These are phyloP conservation scores for Quadriops clusia DNA, from an alignment of 2,888 invertebrate species.

Conservation along the genomic window DNA sequence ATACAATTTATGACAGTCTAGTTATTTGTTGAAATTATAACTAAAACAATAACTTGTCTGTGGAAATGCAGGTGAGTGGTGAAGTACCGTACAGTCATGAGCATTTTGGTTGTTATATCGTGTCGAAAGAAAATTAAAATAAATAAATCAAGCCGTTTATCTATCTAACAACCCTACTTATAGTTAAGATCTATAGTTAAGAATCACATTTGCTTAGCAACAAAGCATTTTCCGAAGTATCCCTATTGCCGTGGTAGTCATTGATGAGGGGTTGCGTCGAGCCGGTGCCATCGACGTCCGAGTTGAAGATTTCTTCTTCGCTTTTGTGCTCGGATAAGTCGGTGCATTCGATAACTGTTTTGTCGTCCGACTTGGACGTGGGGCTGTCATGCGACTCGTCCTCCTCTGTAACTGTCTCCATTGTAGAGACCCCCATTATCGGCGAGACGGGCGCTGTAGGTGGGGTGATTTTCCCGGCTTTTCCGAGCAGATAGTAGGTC, in stretches of 20 bases:
- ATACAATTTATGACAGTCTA: no score
- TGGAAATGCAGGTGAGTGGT: no score
- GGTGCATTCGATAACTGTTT: slow-evolving; percentile 32
- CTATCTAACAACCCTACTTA: no score
- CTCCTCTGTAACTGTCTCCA: slow-evolving; percentile 36
- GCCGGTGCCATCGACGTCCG: slow-evolving; percentile 24
- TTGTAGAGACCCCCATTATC: slow-evolving; percentile 21
- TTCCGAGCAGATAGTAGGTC: slow-evolving; percentile 80
- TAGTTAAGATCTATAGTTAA: slow-evolving; percentile 7
- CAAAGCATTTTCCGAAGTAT: slow-evolving; percentile 29
- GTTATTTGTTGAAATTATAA: no score
- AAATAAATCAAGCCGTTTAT: no score
- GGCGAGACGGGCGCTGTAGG: slow-evolving; percentile 33
- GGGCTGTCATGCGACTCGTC: slow-evolving; percentile 35
- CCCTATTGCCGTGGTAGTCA: slow-evolving; percentile 28
- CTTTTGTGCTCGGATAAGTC: slow-evolving; percentile 24
- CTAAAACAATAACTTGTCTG: no score
- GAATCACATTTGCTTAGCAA: slow-evolving; percentile 28
- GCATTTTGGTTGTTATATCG: no score
- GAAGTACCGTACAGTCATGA: no score
- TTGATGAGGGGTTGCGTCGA: slow-evolving; percentile 24
- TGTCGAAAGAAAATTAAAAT: no score
- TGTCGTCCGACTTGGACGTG: slow-evolving; percentile 32
- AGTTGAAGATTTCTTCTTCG: slow-evolving; percentile 28
- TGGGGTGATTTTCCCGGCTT: slow-evolving; percentile 35